A percentile compares a stretch with the other conserved stretches of the same genome.
These are phyloP conservation scores for Pimpla rufipes DNA, from an alignment of 2,888 invertebrate species.

Conservation along the genomic window DNA sequence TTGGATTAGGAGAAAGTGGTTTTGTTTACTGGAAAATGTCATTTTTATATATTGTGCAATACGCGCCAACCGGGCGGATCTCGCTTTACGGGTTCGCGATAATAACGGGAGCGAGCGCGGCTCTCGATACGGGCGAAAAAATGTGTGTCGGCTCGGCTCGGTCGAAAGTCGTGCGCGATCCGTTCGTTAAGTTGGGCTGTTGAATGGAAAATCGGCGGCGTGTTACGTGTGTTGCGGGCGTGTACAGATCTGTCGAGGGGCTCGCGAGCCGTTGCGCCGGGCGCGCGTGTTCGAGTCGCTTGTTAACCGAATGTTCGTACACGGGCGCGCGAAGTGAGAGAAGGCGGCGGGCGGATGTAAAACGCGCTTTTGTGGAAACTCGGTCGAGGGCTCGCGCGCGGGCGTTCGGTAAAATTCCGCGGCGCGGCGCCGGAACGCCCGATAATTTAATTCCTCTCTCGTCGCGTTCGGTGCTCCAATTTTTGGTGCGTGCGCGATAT, in stretches of 20 bases:
- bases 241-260: slow-evolving; percentile 43
- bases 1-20: background rate
- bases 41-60: background rate
- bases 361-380: slow-evolving; percentile 53
- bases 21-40: background rate
- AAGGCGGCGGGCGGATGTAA: slow-evolving; percentile 24
- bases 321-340: slow-evolving; percentile 7
- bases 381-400: slow-evolving; percentile 39
- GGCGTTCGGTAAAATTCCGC: slow-evolving; percentile 10
- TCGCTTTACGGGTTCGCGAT: background rate
- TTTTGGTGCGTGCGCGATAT: background rate
- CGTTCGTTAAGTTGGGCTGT: background rate
- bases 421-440: slow-evolving; percentile 5
- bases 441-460: slow-evolving; percentile 51
- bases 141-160: background rate
- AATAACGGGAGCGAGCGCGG: background rate
- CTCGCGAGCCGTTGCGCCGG: slow-evolving; percentile 36
- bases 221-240: slow-evolving; percentile 46
- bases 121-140: background rate
- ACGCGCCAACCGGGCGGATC: background rate
- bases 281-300: slow-evolving; percentile 11
- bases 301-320: slow-evolving; percentile 47
- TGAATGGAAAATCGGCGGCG: slow-evolving; percentile 39
- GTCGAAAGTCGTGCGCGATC: slow-evolving; percentile 1
- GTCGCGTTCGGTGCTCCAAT: background rate